Percentiles rank a stretch among this genome's conserved stretches.
Conservation (phyloP, 1,140 invertebrate genomes). For the Drosophila dunni region DNA sequence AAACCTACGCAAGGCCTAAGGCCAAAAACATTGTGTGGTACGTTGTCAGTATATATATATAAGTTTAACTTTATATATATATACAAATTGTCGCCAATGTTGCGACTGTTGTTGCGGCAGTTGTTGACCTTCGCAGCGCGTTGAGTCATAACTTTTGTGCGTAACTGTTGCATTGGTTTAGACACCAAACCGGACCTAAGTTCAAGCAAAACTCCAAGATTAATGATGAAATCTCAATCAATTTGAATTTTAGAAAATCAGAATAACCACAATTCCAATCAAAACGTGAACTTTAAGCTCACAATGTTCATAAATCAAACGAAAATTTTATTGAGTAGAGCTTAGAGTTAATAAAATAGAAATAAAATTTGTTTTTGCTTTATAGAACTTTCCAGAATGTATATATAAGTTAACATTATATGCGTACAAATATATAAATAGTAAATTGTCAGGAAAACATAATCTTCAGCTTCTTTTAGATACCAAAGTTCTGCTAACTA, state of each 20-base stretch:
- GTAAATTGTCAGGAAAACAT: too few species aligned
- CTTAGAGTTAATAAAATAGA: neutral
- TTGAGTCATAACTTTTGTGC: slow-evolving; percentile 66
- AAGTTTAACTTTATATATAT: slow-evolving; percentile 7
- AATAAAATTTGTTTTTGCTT: neutral
- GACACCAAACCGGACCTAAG: slow-evolving; percentile 28
- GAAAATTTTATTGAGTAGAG: neutral
- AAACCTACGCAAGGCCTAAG: slow-evolving; percentile 74
- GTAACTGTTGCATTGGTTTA: slow-evolving; percentile 38
- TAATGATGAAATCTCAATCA: slow-evolving; percentile 23
- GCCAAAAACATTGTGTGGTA: slow-evolving; percentile 71
- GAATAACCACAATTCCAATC: neutral
- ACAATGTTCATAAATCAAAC: slow-evolving; percentile 2
- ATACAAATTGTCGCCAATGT: slow-evolving; percentile 69
- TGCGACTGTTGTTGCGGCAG: slow-evolving; percentile 50
- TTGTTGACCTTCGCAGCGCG: slow-evolving; percentile 67
- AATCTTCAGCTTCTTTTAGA: too few species aligned
- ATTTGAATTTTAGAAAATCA: neutral
- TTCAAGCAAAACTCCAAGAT: slow-evolving; percentile 19
- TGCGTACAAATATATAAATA: too few species aligned
- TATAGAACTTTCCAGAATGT: too few species aligned
- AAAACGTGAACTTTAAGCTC: neutral
- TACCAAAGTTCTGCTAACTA: too few species aligned
- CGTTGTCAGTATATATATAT: slow-evolving; percentile 13
- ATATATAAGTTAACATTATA: too few species aligned